Base-by-base conservation (phyloP, 1,140 invertebrate species). In the Leptopilina clavipes region DNA sequence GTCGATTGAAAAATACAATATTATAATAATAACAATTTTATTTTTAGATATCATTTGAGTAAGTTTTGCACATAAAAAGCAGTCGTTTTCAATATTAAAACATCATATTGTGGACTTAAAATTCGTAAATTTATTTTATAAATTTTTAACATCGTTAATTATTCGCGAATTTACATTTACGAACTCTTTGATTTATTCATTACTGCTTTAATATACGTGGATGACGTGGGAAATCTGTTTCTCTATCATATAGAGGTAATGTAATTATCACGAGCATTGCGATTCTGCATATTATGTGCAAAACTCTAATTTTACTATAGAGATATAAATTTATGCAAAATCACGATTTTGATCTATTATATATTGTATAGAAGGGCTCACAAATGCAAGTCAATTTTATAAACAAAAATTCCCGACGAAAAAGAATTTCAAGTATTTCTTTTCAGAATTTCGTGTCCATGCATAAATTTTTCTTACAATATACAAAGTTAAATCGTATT, bases 1-100 rank as follows among this genome's bases (percentile, higher is more conserved):
- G 93, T 81, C 75, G 72, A 85, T 80, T 80, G 72, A 81, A 83
- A 81, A 82, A 72, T 72, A 77, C 73, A 81, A 48, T 76, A 78
- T 81, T 75, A 80, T 72, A 75, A 73, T 52, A 73, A 71, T 44
- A n/a, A n/a, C n/a, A n/a, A n/a, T 31, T 76, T 54, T 45, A 72
- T 37, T n/a, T 45, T 19, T 44, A n/a, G n/a, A 59, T 31, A 71
- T 74, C 74, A 45, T 45, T 48, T 76, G 70, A 31, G 25, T 6
- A 31, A 31, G 45, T 48, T 25, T 25, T 59, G 56, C 56, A 25
- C 10, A 59, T 59, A 59, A 25, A 59, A 12, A 8, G n/a, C n/a
- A n/a, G n/a, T n/a, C n/a, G n/a, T n/a, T n/a, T n/a, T n/a, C n/a
- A n/a, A n/a, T n/a, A n/a, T n/a, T n/a, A n/a, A n/a, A n/a, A n/a